Base-by-base conservation (phyloP, 2,797 vertebrate genomes). In the Catharus ustulatus region DNA sequence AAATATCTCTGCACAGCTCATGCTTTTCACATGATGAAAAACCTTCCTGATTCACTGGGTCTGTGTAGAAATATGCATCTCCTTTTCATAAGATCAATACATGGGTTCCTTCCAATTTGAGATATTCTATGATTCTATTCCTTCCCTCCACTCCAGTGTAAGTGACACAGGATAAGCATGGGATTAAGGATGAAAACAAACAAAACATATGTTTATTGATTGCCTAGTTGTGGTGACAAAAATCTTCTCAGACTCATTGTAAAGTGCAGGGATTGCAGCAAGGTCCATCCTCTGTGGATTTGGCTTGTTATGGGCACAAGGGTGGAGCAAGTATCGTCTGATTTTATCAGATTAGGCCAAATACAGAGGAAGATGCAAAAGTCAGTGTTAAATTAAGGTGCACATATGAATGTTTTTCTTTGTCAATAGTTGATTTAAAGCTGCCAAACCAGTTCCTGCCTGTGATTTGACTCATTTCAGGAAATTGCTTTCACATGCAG, bases 151-250 rank as follows among this genome's bases (percentile, higher is more conserved):
- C 20, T 63, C 16, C 43, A 18, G 29, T 81, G 66, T 34, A 89
- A 83, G 16, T 30, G 16, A 69, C 55, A 84, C 15, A 43, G 49
- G 45, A 38, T 61, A 80, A 91, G 11, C 20, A 24, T 23, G 13
- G 61, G 26, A 83, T 77, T 89, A 71, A 87, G 84, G 73, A 80
- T n/a, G 42, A 63, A 84, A 88, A 87, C 20, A 88, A 90, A 80
- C 18, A 80, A 88, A 80, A 3, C 20, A 6, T 1, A 0, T 63
- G n/a, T 77, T 82, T 76, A 67, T 72, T 45, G 38, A 54, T 80
- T 85, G 45, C 21, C 34, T 54, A 27, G 18, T n/a, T 69, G 40
- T 48, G n/a, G 62, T 68, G 69, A 54, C 36, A 61, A 27, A 83
- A 94, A 34, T 45, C 46, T 57, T 17, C 52, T 64, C 30, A 32